A percentile compares a stretch with the other conserved stretches of the same genome.
phyloP scores from a whole-genome alignment of 2,888 invertebrate genomes.

The Steinernema hermaphroditum region DNA sequence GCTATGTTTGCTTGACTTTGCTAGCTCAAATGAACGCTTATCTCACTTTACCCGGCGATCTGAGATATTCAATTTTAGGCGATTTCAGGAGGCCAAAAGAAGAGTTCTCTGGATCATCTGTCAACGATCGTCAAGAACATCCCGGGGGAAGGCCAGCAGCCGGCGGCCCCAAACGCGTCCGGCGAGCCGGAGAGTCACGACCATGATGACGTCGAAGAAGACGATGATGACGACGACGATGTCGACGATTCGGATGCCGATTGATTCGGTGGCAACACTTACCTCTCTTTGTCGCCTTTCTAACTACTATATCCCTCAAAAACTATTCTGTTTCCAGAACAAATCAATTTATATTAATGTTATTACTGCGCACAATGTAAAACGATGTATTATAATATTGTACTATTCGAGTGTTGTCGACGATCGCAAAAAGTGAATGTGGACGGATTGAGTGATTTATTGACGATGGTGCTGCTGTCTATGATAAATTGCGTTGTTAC shows the following conservation, averaged over 20 bases:
- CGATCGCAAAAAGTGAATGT: not conserved
- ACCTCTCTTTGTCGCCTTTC: not conserved
- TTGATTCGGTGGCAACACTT: not conserved
- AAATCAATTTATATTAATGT: constrained; percentile 27
- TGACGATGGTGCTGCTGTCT: constrained; percentile 14
- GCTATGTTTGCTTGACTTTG: too few species aligned
- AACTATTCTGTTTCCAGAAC: not conserved
- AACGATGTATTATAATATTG: not conserved
- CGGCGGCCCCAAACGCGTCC: constrained; percentile 19
- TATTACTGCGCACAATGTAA: constrained; percentile 8
- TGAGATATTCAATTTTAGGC: constrained; percentile 23
- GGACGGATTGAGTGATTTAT: constrained; percentile 8
- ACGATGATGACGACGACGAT: constrained; percentile 24
- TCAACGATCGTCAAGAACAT: constrained; percentile 31
- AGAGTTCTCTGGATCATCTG: constrained; percentile 29
- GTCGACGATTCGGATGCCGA: constrained; percentile 27
- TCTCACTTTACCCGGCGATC: too few species aligned
- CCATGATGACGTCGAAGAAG: not conserved
- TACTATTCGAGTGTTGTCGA: not conserved
- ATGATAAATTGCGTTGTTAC: constrained; percentile 28
- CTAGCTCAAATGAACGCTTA: too few species aligned
- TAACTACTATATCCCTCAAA: not conserved
- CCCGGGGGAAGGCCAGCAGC: constrained; percentile 28
- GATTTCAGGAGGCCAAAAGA: constrained; percentile 31
- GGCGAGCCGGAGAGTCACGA: constrained; percentile 22